Evolutionary conservation across 2,113 vertebrate species (phyloP), one percentile per base, ranked within the genome.

Genomic region (Neotragus pygmaeus): DNA sequence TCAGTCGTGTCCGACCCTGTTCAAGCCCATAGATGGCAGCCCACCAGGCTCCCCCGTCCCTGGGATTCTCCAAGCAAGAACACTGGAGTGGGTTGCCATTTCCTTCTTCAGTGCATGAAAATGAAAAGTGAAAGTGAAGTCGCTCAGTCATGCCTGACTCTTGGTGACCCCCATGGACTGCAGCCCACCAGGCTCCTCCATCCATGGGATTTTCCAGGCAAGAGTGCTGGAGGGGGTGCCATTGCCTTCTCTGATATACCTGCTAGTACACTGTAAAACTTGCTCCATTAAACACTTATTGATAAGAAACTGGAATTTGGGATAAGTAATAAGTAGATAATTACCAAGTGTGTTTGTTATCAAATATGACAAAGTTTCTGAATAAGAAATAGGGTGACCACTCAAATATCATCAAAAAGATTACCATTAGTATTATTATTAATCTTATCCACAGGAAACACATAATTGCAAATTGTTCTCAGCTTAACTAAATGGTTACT

Each of bases 221-320:
- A 11, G 55, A 25, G 8, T 25, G 25, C 23, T 57, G 55, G 23
- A 25, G 55, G 1, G 23, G 9, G 23, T 57, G 23, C 55, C 23
- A 25, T 25, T 3, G 3, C 55, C 8, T 57, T 57, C 55, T 57
- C 23, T 3, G 1, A 90, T 81, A 10, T 39, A 47, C 25, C 86
- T 62, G 36, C 45, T 85, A 27, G 12, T 33, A 57, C 43, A 62
- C 82, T n/a, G 75, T 80, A 91, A 96, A 86, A 90, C 17, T 45
- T 33, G 8, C 57, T 51, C 15, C 3, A 11, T 89, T 84, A 89
- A 85, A 75, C 66, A 75, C 23, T 73, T 27, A 39, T 3, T 82
- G n/a, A 77, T 92, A 73, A 92, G 15, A 96, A 96, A 88, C 2
- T 51, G 39, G 43, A 97, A 88, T 88, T 47, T 75, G 77, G 21